Conservation (phyloP, 2,888 invertebrate species). For the Orthonychiurus folsomi region DNA sequence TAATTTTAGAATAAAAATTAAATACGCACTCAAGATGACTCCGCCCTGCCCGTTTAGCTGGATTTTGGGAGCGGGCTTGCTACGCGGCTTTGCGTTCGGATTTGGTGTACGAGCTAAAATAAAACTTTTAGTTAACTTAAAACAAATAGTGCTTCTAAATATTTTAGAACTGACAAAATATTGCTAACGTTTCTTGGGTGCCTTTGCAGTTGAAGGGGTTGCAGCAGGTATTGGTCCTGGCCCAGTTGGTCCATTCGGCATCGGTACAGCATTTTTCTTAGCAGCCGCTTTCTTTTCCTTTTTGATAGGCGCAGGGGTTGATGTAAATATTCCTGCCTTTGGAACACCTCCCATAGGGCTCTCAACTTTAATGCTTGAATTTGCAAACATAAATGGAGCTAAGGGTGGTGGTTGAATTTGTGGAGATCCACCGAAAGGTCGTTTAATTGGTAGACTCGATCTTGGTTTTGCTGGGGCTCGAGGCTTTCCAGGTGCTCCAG, state of each 20-base stretch:
- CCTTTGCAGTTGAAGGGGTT: background rate
- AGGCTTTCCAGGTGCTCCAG: background rate
- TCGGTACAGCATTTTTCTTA: background rate
- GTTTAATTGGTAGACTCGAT: too few relatives aligned
- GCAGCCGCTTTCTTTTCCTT: background rate
- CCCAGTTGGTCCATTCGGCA: background rate
- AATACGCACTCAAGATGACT: background rate
- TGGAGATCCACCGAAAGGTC: background rate
- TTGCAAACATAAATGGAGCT: background rate
- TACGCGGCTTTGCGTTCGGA: constrained; percentile 17
- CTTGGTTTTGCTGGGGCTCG: background rate
- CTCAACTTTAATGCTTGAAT: background rate
- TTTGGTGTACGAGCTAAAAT: constrained; percentile 13
- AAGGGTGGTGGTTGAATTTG: background rate
- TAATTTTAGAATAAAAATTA: too few relatives aligned
- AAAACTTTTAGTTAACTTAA: background rate
- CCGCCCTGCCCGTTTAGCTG: background rate
- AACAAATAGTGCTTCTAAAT: background rate
- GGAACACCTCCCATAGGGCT: background rate
- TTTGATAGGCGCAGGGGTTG: background rate
- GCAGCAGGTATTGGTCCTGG: background rate
- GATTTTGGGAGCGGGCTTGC: constrained; percentile 11
- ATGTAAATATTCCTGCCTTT: background rate
- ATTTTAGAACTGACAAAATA: background rate
- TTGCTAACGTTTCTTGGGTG: background rate